These are phyloP conservation scores for Oophaga sylvatica DNA, from an alignment of 2,797 vertebrate species.

Conservation along the genomic window DNA sequence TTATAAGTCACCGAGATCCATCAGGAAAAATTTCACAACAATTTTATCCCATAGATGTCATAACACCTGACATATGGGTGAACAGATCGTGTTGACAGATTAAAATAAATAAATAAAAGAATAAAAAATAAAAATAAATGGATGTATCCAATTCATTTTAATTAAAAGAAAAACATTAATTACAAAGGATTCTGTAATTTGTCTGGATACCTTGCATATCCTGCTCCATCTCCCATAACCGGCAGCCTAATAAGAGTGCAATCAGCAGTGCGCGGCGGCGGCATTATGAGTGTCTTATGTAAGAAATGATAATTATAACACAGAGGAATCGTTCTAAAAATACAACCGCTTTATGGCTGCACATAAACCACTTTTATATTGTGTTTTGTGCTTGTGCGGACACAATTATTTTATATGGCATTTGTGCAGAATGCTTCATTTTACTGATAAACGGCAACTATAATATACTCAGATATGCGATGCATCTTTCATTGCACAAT, in stretches of 20 bases:
- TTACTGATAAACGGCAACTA: neutral
- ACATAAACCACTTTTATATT: neutral
- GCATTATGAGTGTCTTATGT: neutral
- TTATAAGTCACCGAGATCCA: too few species aligned
- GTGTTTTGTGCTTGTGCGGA: neutral
- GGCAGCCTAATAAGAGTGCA: neutral
- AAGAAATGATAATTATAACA: constrained; percentile 19
- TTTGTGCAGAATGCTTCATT: constrained; percentile 18
- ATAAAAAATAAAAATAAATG: too few species aligned
- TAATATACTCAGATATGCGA: too few species aligned
- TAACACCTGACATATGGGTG: too few species aligned
- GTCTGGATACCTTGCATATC: neutral
- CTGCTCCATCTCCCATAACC: too few species aligned
- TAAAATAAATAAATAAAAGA: too few species aligned
- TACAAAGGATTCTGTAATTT: neutral
- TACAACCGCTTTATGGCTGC: neutral
- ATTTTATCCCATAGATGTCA: too few species aligned
- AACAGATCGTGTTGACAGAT: too few species aligned
- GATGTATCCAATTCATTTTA: neutral
- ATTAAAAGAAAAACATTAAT: neutral
- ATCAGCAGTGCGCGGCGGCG: neutral
- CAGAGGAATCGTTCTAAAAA: constrained; percentile 23
- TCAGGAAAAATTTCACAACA: too few species aligned
- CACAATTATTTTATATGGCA: constrained; percentile 24
- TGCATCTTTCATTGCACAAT: neutral